These are phyloP conservation scores for Rhagologus leucostigma DNA, from an alignment of 2,113 vertebrate genomes.

Conservation along the genomic window DNA sequence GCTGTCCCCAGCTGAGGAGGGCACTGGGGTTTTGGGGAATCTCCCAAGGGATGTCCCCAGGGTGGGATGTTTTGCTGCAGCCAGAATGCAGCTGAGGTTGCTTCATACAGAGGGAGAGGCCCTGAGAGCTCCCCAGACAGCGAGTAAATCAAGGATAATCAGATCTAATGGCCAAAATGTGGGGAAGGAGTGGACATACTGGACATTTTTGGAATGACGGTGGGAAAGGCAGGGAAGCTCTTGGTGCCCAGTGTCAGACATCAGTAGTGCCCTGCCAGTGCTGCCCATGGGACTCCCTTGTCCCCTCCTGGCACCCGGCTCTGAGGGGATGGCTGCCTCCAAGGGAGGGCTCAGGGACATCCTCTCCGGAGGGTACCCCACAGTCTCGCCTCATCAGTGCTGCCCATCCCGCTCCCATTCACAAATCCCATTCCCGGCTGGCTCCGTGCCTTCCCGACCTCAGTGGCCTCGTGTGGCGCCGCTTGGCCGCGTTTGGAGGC, in stretches of 20 bases:
- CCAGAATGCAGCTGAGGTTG: not conserved
- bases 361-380: not conserved
- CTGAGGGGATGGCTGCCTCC: fast-evolving
- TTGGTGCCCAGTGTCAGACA: not conserved
- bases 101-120: not conserved
- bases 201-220: not conserved
- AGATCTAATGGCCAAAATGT: not conserved
- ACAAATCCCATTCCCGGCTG: not conserved
- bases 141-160: not conserved
- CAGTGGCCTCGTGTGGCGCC: not conserved
- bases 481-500: not conserved
- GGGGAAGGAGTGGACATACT: not conserved
- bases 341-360: not conserved
- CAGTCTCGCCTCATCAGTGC: fast-evolving
- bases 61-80: not conserved
- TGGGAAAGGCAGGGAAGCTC: not conserved
- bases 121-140: not conserved
- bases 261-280: fast-evolving
- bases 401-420: not conserved
- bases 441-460: not conserved
- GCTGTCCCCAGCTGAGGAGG: not conserved
- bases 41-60: not conserved
- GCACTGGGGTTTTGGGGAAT: not conserved
- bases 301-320: not conserved
- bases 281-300: not conserved